phyloP scores from a whole-genome alignment of 2,113 vertebrate genomes.

The Pimephales promelas region DNA sequence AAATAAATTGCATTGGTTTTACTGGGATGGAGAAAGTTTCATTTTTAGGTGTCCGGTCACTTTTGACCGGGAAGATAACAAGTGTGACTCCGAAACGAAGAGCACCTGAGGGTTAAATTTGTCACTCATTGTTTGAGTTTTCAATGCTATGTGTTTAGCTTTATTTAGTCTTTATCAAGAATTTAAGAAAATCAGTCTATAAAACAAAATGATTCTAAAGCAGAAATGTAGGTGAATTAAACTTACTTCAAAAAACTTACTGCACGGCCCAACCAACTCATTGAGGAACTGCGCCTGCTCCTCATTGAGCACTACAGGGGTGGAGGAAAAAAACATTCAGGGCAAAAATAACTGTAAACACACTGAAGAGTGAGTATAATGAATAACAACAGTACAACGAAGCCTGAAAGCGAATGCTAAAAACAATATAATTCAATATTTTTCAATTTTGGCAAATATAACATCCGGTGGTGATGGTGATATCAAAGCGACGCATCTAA shows the following conservation, averaged over 20 bases:
- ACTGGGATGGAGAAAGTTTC: no score
- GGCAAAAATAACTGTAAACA: not conserved
- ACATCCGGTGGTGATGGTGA: not conserved
- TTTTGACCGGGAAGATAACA: no score
- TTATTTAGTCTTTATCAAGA: no score
- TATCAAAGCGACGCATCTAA: not conserved
- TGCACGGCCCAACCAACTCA: conserved; percentile 82
- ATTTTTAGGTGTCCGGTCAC: no score
- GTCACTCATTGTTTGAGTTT: no score
- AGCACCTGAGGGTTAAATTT: no score
- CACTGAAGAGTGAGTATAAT: not conserved
- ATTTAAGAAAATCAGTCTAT: not conserved
- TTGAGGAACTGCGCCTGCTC: conserved; percentile 86
- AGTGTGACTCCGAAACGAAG: no score
- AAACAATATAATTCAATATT: not conserved
- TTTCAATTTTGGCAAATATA: not conserved
- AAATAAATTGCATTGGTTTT: no score
- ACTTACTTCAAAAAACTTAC: conserved; percentile 84
- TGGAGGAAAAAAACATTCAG: not conserved
- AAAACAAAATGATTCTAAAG: not conserved
- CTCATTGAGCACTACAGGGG: conserved; percentile 76
- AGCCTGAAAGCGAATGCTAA: not conserved
- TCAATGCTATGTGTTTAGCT: no score
- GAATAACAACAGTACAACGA: not conserved
- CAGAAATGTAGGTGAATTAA: not conserved